Evolutionary conservation across 2,797 vertebrate genomes (phyloP).

Genomic region (Oreonectes daqikongensis): DNA sequence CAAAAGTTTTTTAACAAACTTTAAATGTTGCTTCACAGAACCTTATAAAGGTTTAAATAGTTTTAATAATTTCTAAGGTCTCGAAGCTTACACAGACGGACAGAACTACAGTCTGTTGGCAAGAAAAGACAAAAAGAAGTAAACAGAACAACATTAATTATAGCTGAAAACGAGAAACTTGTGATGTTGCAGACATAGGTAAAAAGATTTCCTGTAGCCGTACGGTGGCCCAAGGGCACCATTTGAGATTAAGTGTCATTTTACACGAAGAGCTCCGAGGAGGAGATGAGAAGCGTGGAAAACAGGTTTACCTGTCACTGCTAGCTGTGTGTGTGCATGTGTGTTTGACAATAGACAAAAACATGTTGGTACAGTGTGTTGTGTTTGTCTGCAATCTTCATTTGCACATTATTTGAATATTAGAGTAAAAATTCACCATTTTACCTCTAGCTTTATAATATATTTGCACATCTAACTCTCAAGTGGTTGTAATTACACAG

Average conservation of each 20-base stretch:
- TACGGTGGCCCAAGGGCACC: constrained; percentile 47
- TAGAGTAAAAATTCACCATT: neutral
- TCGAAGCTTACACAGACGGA: neutral
- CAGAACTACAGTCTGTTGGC: neutral
- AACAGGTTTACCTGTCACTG: constrained; percentile 52
- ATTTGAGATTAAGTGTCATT: constrained; percentile 54
- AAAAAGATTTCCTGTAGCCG: constrained; percentile 28
- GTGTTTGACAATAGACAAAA: constrained; percentile 8
- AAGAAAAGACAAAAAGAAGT: neutral
- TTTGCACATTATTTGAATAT: constrained; percentile 13
- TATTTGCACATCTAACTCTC: constrained; percentile 47
- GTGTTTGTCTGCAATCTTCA: neutral
- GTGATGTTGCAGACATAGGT: neutral
- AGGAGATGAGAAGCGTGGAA: constrained; percentile 52
- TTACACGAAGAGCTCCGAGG: constrained; percentile 46
- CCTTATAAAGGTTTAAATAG: neutral
- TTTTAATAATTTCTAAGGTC: neutral
- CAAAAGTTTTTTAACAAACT: neutral
- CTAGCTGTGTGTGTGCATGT: constrained; percentile 18
- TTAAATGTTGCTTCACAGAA: neutral
- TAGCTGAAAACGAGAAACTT: neutral
- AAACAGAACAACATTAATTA: neutral
- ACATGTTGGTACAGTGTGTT: neutral
- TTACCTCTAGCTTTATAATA: neutral
- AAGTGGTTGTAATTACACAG: constrained; percentile 45